Percentiles rank a stretch among this genome's conserved stretches.
These are phyloP conservation scores for Actinopyga echinites DNA, from an alignment of 53 echinoderm and acorn worm genomes.

Conservation along the genomic window DNA sequence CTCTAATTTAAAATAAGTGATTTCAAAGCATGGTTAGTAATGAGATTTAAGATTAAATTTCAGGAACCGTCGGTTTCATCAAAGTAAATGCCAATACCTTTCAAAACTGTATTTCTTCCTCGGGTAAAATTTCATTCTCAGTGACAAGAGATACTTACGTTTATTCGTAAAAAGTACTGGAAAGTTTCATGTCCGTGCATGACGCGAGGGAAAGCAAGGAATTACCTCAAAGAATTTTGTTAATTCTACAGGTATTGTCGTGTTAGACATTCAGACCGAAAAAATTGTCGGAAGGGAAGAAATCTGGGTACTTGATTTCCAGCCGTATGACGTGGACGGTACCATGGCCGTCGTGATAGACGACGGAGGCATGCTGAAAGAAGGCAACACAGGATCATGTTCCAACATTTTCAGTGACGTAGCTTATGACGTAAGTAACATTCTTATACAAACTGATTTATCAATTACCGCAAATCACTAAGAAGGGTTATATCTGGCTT, in stretches of 20 bases:
- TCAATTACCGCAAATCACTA: too few species aligned
- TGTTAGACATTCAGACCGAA: slow-evolving; percentile 54
- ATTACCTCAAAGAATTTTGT: neutral
- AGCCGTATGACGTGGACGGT: slow-evolving; percentile 50
- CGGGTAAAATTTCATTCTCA: too few species aligned
- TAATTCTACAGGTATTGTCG: neutral
- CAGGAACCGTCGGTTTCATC: too few species aligned
- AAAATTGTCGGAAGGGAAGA: slow-evolving; percentile 59
- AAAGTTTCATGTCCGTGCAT: neutral
- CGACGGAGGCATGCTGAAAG: slow-evolving; percentile 48
- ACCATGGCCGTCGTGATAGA: slow-evolving; percentile 35
- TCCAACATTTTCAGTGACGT: slow-evolving; percentile 64
- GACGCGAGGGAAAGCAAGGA: too few species aligned
- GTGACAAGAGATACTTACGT: too few species aligned
- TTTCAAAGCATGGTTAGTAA: too few species aligned
- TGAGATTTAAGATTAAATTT: too few species aligned
- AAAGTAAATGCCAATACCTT: too few species aligned
- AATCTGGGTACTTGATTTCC: slow-evolving; percentile 79
- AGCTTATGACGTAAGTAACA: slow-evolving; percentile 52
- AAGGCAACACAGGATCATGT: slow-evolving; percentile 65
- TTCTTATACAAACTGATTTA: neutral
- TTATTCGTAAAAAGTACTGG: too few species aligned
- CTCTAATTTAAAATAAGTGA: too few species aligned
- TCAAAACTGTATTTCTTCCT: too few species aligned
- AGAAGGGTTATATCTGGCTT: too few species aligned